These are phyloP conservation scores for Dasypus novemcinctus DNA, from an alignment of 2,113 vertebrate genomes.

Conservation along the genomic window DNA sequence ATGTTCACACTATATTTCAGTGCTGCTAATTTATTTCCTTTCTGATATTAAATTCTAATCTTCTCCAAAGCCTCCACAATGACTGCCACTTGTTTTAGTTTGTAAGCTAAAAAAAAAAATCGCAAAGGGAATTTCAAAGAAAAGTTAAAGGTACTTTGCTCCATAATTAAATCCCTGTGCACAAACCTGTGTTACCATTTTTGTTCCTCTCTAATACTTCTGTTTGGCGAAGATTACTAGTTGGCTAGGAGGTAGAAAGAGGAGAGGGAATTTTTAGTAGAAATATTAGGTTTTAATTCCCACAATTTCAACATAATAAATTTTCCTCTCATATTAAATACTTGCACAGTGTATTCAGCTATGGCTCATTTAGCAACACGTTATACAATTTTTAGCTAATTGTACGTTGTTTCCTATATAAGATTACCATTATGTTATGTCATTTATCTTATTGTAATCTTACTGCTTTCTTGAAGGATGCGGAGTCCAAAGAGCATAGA, in stretches of 20 bases:
- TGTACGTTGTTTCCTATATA: conserved; percentile 62
- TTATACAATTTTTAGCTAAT: conserved; percentile 71
- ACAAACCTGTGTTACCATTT: not conserved
- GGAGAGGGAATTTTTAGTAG: conserved; percentile 28
- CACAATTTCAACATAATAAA: conserved; percentile 64
- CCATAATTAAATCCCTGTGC: not conserved
- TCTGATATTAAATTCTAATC: conserved; percentile 42
- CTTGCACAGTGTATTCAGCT: conserved; percentile 55
- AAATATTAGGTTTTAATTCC: conserved; percentile 71
- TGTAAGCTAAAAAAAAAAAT: conserved; percentile 41
- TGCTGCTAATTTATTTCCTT: not conserved
- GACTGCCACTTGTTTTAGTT: conserved; percentile 46
- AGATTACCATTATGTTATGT: conserved; percentile 49
- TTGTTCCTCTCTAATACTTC: not conserved
- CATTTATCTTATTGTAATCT: conserved; percentile 63
- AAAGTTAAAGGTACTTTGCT: conserved; percentile 28
- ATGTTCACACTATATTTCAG: no score
- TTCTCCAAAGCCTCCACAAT: conserved; percentile 5
- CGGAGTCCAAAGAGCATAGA: conserved; percentile 46
- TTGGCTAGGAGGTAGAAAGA: not conserved
- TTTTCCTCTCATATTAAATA: conserved; percentile 65
- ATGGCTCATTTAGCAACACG: conserved; percentile 65
- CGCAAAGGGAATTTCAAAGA: conserved; percentile 13
- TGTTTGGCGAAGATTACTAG: not conserved
- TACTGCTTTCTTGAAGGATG: conserved; percentile 66